Evolutionary conservation across 2,797 vertebrate species (phyloP).

Genomic region (Nothura maculosa): DNA sequence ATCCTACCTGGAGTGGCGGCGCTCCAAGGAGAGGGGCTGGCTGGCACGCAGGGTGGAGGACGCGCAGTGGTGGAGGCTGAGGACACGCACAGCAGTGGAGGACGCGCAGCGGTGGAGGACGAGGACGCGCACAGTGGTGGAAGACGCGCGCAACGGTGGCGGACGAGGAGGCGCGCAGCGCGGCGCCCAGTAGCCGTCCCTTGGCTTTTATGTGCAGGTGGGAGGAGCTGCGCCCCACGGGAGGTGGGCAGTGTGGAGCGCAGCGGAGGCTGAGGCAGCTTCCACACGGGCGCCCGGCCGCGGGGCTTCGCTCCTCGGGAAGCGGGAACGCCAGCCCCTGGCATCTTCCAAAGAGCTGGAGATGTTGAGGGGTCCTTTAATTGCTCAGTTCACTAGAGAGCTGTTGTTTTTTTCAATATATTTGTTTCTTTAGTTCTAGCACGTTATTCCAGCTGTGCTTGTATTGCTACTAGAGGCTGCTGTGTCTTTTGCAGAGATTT

Average conservation of each 20-base stretch:
- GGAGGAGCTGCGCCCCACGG: conserved; percentile 89
- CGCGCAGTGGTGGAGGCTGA: no score
- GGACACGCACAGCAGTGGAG: no score
- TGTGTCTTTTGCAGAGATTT: neutral
- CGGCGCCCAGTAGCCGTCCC: conserved; percentile 86
- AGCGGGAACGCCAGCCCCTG: conserved; percentile 2
- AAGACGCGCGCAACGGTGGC: no score
- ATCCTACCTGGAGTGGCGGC: conserved; percentile 86
- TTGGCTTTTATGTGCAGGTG: conserved; percentile 96
- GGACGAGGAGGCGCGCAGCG: conserved; percentile 50
- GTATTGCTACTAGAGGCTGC: neutral
- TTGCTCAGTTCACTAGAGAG: neutral
- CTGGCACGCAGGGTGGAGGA: conserved; percentile 32
- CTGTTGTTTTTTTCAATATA: neutral
- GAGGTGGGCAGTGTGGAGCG: conserved; percentile 84
- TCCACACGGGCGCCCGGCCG: neutral
- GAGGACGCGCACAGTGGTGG: no score
- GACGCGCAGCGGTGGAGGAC: no score
- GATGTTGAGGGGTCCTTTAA: neutral
- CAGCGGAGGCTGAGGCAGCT: conserved; percentile 69
- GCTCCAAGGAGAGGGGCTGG: conserved; percentile 81
- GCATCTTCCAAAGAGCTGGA: neutral
- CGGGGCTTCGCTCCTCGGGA: neutral
- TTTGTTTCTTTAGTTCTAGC: neutral
- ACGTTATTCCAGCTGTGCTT: neutral